Evolutionary conservation across 2,888 invertebrate genomes (phyloP), one percentile per base, ranked within the genome.

Genomic region (Philonicus albiceps): DNA sequence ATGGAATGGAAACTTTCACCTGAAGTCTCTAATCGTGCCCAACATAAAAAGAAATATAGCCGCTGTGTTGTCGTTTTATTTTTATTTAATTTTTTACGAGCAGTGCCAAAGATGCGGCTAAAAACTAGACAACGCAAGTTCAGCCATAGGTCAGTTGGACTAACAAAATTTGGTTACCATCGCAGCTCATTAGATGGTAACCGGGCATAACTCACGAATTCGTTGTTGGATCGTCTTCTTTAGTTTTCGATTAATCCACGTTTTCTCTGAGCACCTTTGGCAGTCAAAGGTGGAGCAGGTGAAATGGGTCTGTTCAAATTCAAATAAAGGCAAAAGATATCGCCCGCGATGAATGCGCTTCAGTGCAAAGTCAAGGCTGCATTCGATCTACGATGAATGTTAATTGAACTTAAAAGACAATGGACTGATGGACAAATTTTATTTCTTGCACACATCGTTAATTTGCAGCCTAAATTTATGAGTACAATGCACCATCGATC

Each of bases 311-410:
- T 19, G 22, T 64, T 22, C 7, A 27, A 22, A 64, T 64, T 64
- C 64, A 11, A 27, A 64, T 64, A 19, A 64, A 64, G 1, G 3
- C 1, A 27, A 27, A 11, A n/a, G 8, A 64, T 11, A 19, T 22
- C 7, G 8, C 11, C 64, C 22, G 11, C 8, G 27, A 49, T 78
- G 78, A 13, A 76, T 76, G 40, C 37, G 40, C 8, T 8, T 34
- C 34, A 30, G 31, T 22, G 22, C 78, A 78, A 78, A 78, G 78
- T 78, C 78, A 78, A 78, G 78, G 78, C 78, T 78, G 49, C 78
- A 49, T 31, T 49, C 49, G 27, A 43, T 49, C 49, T 78, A 27
- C 27, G 78, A 27, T 5, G 78, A 78, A 78, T 78, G 43, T 43
- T 78, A 78, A 78, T 78, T 78, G 30, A 78, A 78, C 64, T 27